Evolutionary conservation across 1,140 invertebrate genomes (phyloP).

Genomic region (Thaumatotibia leucotreta): DNA sequence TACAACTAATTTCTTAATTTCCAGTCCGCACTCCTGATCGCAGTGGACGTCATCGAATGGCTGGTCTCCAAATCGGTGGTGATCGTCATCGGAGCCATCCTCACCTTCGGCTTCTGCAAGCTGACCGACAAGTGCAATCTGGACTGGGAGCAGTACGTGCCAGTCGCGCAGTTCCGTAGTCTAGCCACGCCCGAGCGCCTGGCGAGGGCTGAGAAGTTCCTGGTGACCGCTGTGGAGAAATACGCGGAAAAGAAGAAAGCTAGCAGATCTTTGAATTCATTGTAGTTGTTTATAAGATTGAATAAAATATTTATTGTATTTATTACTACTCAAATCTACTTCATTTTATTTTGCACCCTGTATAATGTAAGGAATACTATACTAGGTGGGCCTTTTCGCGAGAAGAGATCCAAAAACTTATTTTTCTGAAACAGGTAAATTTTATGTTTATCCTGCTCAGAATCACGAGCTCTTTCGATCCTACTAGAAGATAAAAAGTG

Average conservation of each 20-base stretch:
- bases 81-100: conserved; percentile 13
- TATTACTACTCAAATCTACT: neutral
- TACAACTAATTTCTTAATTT: too few species aligned
- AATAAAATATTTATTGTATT: neutral
- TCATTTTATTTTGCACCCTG: neutral
- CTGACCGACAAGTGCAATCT: conserved; percentile 20
- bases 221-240: conserved; percentile 16
- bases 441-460: too few species aligned
- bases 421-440: too few species aligned
- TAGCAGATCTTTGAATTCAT: neutral
- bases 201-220: conserved; percentile 17
- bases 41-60: conserved; percentile 16
- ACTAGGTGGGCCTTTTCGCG: too few species aligned
- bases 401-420: too few species aligned
- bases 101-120: conserved; percentile 21
- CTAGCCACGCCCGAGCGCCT: conserved; percentile 18
- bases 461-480: too few species aligned
- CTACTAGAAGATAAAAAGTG: too few species aligned
- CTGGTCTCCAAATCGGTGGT: conserved; percentile 15
- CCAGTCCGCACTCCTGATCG: conserved; percentile 15
- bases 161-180: conserved; percentile 11
- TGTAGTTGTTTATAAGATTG: neutral
- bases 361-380: too few species aligned
- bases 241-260: conserved; percentile 15
- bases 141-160: conserved; percentile 12